Evolutionary conservation across 2,888 invertebrate genomes (phyloP), one percentile per base, ranked within the genome.

Genomic region (Pammene aurita): DNA sequence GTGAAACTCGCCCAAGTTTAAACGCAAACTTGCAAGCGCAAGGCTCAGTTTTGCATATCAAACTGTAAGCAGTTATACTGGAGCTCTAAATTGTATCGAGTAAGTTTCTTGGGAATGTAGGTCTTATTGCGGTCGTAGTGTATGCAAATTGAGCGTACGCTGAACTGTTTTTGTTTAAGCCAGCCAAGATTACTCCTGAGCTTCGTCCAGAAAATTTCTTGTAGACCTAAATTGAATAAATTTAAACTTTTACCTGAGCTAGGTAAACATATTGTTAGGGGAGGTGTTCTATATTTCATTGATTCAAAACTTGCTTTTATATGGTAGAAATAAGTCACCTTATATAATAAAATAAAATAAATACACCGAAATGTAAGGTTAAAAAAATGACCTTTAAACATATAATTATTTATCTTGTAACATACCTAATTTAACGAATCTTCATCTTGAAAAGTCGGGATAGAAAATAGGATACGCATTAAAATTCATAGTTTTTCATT

Each of bases 41-140:
- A 74, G 77, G 75, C 73, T 74, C 73, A 71, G 77, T 80, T 83
- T 62, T 80, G 80, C 80, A 81, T 84, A 80, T 79, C 77, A 80
- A 77, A 79, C 75, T 72, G 72, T 60, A 48, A 65, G 54, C 64
- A 58, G 48, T 73, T 72, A 74, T 73, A 74, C 73, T 73, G 72
- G 73, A 72, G 73, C 75, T 75, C 75, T 73, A 72, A 75, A 74
- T 73, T 71, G 74, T 75, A 72, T 56, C 73, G 73, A 60, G 68
- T 70, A 77, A 78, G 71, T 78, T 79, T 70, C 74, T 66, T 61
- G 73, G 74, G 73, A 61, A 71, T 57, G 72, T 67, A 69, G 62
- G 69, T 67, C 66, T 72, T 72, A 72, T 70, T 66, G 61, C 50
- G 63, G 68, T n/a, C 41, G 55, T 41, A 46, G 68, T 64, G 52